Percentiles rank a stretch among this genome's conserved stretches.
Evolutionary conservation across 2,113 vertebrate genomes (phyloP).

Genomic region (Tetraodon nigroviridis): DNA sequence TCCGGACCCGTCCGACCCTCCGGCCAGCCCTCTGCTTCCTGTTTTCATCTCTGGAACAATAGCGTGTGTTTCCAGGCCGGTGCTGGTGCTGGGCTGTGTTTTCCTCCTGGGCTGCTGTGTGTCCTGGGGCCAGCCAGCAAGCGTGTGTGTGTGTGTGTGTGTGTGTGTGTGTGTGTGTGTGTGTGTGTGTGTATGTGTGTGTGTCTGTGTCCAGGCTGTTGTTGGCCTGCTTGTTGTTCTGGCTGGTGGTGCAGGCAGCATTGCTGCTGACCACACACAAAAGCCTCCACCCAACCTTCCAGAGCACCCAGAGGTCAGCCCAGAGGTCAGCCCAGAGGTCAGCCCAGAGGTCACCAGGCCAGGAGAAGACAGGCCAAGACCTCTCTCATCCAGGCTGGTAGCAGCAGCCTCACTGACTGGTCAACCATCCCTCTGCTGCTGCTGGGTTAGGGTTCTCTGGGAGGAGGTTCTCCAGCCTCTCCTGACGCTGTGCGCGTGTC

Average conservation of each 20-base stretch:
- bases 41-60: too few relatives aligned
- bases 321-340: constrained; percentile 53
- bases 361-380: too few relatives aligned
- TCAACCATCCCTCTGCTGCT: too few relatives aligned
- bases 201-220: constrained; percentile 17
- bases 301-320: constrained; percentile 47
- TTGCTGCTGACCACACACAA: constrained; percentile 52
- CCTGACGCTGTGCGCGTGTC: not conserved
- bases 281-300: constrained; percentile 47
- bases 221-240: constrained; percentile 37
- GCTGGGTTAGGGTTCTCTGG: too few relatives aligned
- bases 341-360: constrained; percentile 58
- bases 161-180: constrained; percentile 12
- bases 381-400: not conserved
- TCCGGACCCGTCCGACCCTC: not conserved
- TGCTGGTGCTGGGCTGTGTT: too few relatives aligned
- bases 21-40: too few relatives aligned
- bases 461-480: too few relatives aligned
- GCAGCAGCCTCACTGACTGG: not conserved
- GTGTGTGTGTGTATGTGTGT: not conserved
- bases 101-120: too few relatives aligned
- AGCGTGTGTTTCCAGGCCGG: too few relatives aligned
- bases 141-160: not conserved
- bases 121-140: too few relatives aligned
- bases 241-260: constrained; percentile 36